A percentile compares a stretch with the other conserved stretches of the same genome.
phyloP scores from a whole-genome alignment of 1,140 invertebrate genomes.

The Yoshiicerus persimilis region DNA sequence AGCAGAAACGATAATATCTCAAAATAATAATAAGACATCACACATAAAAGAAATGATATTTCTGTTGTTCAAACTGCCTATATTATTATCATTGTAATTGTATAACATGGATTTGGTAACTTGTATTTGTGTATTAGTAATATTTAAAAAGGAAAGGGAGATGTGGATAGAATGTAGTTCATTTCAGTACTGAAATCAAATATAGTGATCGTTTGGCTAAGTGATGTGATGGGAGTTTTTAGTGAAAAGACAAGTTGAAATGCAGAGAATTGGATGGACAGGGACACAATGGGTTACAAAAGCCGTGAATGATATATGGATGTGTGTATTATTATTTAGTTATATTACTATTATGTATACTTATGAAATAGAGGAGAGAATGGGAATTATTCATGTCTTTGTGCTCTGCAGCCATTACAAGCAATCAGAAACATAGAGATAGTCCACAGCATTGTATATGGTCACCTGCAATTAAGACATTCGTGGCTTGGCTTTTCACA shows the following conservation, averaged over 20 bases:
- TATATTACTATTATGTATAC: not conserved
- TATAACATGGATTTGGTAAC: too few species aligned
- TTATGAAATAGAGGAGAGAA: not conserved
- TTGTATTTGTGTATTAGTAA: too few species aligned
- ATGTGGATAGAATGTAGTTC: not conserved
- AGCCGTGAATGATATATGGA: not conserved
- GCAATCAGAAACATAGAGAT: not conserved
- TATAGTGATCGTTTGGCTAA: not conserved
- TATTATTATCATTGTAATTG: too few species aligned
- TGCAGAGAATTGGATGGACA: not conserved
- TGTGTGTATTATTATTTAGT: not conserved
- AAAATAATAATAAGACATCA: not conserved
- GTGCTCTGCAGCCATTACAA: not conserved
- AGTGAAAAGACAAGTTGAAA: not conserved
- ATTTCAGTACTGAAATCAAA: not conserved
- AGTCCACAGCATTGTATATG: not conserved
- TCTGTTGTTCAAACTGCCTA: not conserved
- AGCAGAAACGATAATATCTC: not conserved
- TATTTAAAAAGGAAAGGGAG: not conserved
- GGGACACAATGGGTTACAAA: not conserved
- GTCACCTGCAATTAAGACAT: conserved; percentile 42
- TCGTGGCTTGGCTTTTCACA: conserved; percentile 32
- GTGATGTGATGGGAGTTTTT: not conserved
- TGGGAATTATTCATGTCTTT: not conserved
- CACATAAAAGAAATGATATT: not conserved